These are phyloP conservation scores for Ariopsis seemanni DNA, from an alignment of 2,113 vertebrate genomes.

Conservation along the genomic window DNA sequence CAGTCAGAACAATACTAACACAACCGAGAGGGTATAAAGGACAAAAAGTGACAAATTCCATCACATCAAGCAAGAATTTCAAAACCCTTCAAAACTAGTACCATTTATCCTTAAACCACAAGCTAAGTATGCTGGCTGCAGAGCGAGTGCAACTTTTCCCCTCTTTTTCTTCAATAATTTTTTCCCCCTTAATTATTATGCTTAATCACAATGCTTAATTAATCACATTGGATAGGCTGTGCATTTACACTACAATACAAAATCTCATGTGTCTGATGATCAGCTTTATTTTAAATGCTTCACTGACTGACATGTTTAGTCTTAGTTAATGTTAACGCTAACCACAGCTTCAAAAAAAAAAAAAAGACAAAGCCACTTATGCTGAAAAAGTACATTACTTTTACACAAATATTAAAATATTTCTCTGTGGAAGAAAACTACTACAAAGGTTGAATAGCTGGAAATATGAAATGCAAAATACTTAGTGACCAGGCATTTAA, in stretches of 20 bases:
- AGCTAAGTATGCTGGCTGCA: not conserved
- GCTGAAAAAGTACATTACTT: not conserved
- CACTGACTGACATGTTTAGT: not conserved
- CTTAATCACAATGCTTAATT: not conserved
- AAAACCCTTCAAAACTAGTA: not conserved
- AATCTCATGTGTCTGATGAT: not conserved
- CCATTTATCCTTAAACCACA: not conserved
- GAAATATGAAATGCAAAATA: not conserved
- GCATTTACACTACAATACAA: not conserved
- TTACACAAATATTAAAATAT: slow-evolving; percentile 4
- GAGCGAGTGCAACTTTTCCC: not conserved
- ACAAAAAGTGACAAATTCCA: not conserved
- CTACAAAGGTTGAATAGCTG: not conserved
- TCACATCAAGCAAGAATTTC: not conserved
- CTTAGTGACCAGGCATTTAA: not conserved
- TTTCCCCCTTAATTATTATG: too few species aligned
- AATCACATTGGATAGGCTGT: not conserved
- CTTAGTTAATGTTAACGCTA: not conserved
- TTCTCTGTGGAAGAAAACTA: not conserved
- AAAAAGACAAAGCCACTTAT: not conserved
- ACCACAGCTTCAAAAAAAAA: not conserved
- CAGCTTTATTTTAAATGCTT: not conserved
- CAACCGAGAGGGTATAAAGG: not conserved
- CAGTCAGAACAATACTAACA: not conserved
- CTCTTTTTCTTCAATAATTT: not conserved